A percentile compares a stretch with the other conserved stretches of the same genome.
Conservation (phyloP, 2,888 invertebrate genomes). For the Pterostichus madidus region DNA sequence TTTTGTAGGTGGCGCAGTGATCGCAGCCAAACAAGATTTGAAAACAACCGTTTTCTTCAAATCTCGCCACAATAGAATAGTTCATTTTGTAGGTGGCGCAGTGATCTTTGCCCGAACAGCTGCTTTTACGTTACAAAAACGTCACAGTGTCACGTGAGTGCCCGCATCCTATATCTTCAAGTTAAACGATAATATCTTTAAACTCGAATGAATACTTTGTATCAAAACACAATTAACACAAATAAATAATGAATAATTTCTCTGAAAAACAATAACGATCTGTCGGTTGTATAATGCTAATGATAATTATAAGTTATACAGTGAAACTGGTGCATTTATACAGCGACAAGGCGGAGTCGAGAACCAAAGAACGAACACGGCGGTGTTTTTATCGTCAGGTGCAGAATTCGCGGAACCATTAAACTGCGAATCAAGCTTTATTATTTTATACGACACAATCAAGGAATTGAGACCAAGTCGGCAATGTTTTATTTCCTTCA, state of each 20-base stretch:
- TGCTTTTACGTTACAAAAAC: no score
- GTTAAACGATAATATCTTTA: no score
- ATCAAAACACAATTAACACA: no score
- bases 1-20: no score
- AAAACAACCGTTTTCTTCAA: no score
- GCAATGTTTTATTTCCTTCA: conserved; percentile 44
- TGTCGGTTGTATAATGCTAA: conserved; percentile 45
- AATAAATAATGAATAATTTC: conserved; percentile 40
- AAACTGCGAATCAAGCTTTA: conserved; percentile 59
- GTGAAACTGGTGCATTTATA: conserved; percentile 1
- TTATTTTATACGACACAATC: conserved; percentile 63
- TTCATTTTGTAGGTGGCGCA: no score
- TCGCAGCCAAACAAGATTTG: no score
- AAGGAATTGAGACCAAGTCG: conserved; percentile 28
- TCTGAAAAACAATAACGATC: conserved; percentile 38
- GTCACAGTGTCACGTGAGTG: no score
- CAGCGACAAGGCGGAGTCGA: neutral
- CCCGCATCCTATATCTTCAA: no score
- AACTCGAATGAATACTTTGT: no score
- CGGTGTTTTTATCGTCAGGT: neutral
- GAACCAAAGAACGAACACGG: neutral
- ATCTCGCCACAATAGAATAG: no score
- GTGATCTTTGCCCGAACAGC: no score
- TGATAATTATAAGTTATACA: conserved; percentile 60
- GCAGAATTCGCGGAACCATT: conserved; percentile 53